Evolutionary conservation across 2,113 vertebrate species (phyloP).

Genomic region (Xenopus tropicalis): UCB_Xtro_10.0 CM004452.2:27418001-27418500

Average conservation of each 20-base stretch:
- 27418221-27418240: slow-evolving; percentile 63
- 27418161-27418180: slow-evolving; percentile 84
- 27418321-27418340: slow-evolving; percentile 96
- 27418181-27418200: slow-evolving; percentile 95
- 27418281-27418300: neutral
- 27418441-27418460: slow-evolving; percentile 33
- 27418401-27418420: slow-evolving; percentile 90
- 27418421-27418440: slow-evolving; percentile 86
- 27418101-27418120: neutral
- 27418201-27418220: slow-evolving; percentile 90
- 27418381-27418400: slow-evolving; percentile 96
- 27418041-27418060: slow-evolving; percentile 66
- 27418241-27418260: neutral
- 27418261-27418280: neutral
- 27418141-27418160: slow-evolving; percentile 91
- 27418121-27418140: slow-evolving; percentile 60
- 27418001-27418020: slow-evolving; percentile 95
- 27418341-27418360: slow-evolving; percentile 90
- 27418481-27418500: neutral
- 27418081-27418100: neutral
- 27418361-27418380: slow-evolving; percentile 89
- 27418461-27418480: neutral
- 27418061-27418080: neutral
- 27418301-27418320: slow-evolving; percentile 37
- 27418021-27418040: slow-evolving; percentile 89